Evolutionary conservation across 2,888 invertebrate species (phyloP), one percentile per base, ranked within the genome.

Genomic region (Epinotia brunnichana): DNA sequence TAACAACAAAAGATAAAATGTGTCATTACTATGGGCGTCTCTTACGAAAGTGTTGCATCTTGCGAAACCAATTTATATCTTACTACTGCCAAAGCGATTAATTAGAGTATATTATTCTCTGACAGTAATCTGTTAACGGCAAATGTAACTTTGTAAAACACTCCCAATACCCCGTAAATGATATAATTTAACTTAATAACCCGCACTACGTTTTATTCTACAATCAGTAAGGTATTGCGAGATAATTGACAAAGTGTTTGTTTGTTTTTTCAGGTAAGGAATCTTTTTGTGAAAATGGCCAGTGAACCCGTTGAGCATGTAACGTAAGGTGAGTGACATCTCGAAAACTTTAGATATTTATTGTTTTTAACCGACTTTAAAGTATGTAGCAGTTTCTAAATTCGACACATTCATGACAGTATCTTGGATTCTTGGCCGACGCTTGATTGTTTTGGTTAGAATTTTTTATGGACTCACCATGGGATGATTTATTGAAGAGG

Each of bases 231-330:
- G 5, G 19, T 24, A 70, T 54, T 64, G 53, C 35, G 54, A 71
- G 41, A 53, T 66, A 61, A 62, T 48, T 35, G 56, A 48, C 54
- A 11, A 24, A 41, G 24, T 67, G 21, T 80, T 24, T 82, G 79
- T 77, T 77, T 90, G n/a, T n/a, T 88, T 89, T 91, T 91, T 67
- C 91, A 91, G 91, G 92, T 92, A 86, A 91, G 90, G 85, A 82
- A 79, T 81, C 79, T 74, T 85, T 83, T 82, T 79, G 80, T 84
- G 81, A 90, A 85, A 86, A 92, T 91, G 91, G 81, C 82, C 85
- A 84, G 86, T 79, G 79, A 82, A 80, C 82, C 82, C 78, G 80
- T 81, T 74, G 90, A 90, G 77, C 85, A 87, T 83, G 87, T 90
- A 79, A 91, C 91, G 81, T 92, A 84, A 91, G 91, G 91, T 87